Evolutionary conservation across 2,797 vertebrate species (phyloP), one percentile per base, ranked within the genome.

Genomic region (Sebastes reedi): DNA sequence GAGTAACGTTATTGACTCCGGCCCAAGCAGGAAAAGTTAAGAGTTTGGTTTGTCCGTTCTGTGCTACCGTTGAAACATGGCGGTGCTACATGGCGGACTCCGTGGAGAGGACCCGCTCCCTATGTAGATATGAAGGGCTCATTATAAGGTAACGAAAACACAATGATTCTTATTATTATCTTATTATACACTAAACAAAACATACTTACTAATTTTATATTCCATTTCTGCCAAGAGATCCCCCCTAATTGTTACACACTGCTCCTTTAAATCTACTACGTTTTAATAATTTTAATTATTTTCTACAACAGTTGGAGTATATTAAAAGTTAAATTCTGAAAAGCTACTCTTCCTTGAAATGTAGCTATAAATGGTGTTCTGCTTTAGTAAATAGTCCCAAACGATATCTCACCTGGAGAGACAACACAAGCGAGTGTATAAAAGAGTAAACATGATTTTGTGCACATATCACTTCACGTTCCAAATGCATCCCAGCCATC

Each of bases 361-460:
- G 29, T 3, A 27, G 12, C 61, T 42, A 22, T 55, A 72, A 81
- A 71, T 29, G 25, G 34, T 62, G 68, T 22, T 61, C 55, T 36
- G 24, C 34, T 78, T 79, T 72, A 58, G 4, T 56, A 34, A 66
- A 76, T 30, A 27, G 24, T 77, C 74, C 60, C 18, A 50, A 22
- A 75, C 50, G 67, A 67, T 72, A 67, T 52, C 59, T 81, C 76
- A 76, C 67, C 73, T 82, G 78, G 67, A 56, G 30, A 75, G 60
- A 82, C 25, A 60, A 84, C 69, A 77, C 39, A 66, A 67, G 91
- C 81, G 82, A 90, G 87, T 91, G 88, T 82, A 92, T 92, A 93
- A 94, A 92, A 94, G 84, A 94, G 93, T 94, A 88, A 93, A 72
- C 96, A 95, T 93, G 91, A 94, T 94, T 96, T 96, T 96, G 93